phyloP scores from a whole-genome alignment of 2,888 invertebrate genomes.

The Craniophora ligustri region DNA sequence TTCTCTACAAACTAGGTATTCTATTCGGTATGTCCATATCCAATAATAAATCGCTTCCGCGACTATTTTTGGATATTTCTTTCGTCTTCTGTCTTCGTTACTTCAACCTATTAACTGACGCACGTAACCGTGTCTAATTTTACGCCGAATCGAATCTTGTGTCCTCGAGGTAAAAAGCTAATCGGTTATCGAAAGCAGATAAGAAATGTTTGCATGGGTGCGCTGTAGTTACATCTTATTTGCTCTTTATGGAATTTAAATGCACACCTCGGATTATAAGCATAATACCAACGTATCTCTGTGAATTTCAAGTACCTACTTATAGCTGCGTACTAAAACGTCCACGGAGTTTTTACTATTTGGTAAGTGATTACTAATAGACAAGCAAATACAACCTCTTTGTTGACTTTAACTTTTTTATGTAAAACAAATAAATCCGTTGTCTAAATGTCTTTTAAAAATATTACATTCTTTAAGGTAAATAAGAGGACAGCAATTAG shows the following conservation, averaged over 20 bases:
- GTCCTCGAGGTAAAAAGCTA: conserved; percentile 14
- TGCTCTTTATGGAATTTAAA: conserved; percentile 8
- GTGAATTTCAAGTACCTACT: neutral
- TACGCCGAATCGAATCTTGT: conserved; percentile 30
- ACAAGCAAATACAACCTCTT: neutral
- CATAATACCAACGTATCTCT: neutral
- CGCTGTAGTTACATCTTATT: conserved; percentile 8
- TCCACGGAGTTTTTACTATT: neutral
- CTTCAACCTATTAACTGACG: conserved; percentile 28
- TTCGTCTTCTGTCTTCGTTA: conserved; percentile 37
- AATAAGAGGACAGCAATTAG: conserved; percentile 19
- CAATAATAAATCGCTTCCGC: conserved; percentile 55
- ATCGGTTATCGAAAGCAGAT: conserved; percentile 27
- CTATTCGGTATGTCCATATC: conserved; percentile 35
- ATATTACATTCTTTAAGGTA: conserved; percentile 7
- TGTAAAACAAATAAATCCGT: neutral
- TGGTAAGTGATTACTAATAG: neutral
- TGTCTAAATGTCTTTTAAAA: neutral
- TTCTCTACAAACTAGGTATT: conserved; percentile 33
- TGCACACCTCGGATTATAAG: neutral
- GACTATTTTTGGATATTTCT: conserved; percentile 44
- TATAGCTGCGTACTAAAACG: too few relatives aligned
- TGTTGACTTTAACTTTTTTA: neutral
- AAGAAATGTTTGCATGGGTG: conserved; percentile 25
- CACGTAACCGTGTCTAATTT: conserved; percentile 28